Percentiles rank a stretch among this genome's conserved stretches.
phyloP scores from a whole-genome alignment of 2,888 invertebrate genomes.

The Apantesis nais region DNA sequence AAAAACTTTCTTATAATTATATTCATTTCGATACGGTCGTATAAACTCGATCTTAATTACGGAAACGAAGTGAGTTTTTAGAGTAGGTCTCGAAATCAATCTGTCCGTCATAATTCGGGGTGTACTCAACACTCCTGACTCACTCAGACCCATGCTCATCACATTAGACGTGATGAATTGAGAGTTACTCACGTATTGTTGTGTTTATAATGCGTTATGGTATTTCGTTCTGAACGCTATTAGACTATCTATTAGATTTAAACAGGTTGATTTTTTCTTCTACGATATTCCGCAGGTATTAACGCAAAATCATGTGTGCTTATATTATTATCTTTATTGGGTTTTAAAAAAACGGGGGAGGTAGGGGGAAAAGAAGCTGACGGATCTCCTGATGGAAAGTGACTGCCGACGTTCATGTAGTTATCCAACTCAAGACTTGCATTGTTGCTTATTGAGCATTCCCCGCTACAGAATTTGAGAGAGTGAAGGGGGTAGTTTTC shows the following conservation, averaged over 20 bases:
- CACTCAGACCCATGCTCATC: conserved; percentile 40
- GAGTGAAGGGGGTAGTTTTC: too few species aligned
- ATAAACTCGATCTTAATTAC: not conserved
- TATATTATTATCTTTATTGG: too few species aligned
- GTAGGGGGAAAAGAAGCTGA: too few species aligned
- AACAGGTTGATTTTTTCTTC: not conserved
- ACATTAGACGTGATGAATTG: conserved; percentile 33
- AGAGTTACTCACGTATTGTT: conserved; percentile 17
- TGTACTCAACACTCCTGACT: conserved; percentile 50
- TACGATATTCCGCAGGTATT: not conserved
- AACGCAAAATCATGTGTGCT: too few species aligned
- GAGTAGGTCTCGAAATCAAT: conserved; percentile 39
- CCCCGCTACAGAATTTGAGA: too few species aligned
- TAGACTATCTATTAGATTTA: not conserved
- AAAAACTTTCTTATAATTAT: not conserved
- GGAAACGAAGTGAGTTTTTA: conserved; percentile 29
- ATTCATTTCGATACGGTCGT: too few species aligned
- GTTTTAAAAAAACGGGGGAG: too few species aligned
- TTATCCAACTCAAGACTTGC: too few species aligned
- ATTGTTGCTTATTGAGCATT: too few species aligned
- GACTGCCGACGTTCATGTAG: too few species aligned
- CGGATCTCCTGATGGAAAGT: too few species aligned
- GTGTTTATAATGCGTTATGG: not conserved
- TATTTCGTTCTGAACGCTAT: not conserved
- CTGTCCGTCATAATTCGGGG: conserved; percentile 49